These are phyloP conservation scores for Diaprepes abbreviatus DNA, from an alignment of 2,888 invertebrate species.

Conservation along the genomic window DNA sequence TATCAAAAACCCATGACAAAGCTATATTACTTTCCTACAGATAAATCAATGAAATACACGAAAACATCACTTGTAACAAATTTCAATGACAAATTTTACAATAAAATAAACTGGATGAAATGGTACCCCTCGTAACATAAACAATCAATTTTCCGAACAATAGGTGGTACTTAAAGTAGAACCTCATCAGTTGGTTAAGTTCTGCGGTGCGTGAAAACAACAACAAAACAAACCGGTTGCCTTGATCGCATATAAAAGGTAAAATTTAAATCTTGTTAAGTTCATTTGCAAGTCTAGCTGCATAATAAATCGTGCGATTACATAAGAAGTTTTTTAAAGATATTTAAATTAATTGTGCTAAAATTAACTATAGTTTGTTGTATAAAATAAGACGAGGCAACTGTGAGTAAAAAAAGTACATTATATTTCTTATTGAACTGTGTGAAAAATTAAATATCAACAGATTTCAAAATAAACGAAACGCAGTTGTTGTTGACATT, in stretches of 20 bases:
- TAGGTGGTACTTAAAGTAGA: not conserved
- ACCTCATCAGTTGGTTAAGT: slow-evolving; percentile 21
- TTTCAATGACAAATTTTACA: too few species aligned
- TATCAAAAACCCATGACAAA: too few species aligned
- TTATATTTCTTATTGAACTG: too few species aligned
- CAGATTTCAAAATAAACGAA: too few species aligned
- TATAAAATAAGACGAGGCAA: not conserved
- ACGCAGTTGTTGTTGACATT: too few species aligned
- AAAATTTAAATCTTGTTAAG: slow-evolving; percentile 41
- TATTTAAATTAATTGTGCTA: slow-evolving; percentile 4
- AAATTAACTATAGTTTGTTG: not conserved
- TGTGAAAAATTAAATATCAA: too few species aligned
- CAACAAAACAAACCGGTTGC: slow-evolving; percentile 40
- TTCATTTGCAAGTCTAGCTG: slow-evolving; percentile 21
- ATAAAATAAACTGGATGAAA: too few species aligned
- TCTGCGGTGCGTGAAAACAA: slow-evolving; percentile 13
- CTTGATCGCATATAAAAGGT: slow-evolving; percentile 36
- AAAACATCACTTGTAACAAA: too few species aligned
- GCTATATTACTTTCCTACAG: too few species aligned
- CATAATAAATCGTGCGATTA: slow-evolving; percentile 22
- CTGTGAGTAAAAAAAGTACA: not conserved
- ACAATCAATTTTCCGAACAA: not conserved
- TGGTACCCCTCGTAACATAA: too few species aligned
- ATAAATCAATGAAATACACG: too few species aligned
- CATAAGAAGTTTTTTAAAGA: slow-evolving; percentile 21